These are phyloP conservation scores for Ganaspis sp. DNA, from an alignment of 1,140 invertebrate genomes.

Conservation along the genomic window DNA sequence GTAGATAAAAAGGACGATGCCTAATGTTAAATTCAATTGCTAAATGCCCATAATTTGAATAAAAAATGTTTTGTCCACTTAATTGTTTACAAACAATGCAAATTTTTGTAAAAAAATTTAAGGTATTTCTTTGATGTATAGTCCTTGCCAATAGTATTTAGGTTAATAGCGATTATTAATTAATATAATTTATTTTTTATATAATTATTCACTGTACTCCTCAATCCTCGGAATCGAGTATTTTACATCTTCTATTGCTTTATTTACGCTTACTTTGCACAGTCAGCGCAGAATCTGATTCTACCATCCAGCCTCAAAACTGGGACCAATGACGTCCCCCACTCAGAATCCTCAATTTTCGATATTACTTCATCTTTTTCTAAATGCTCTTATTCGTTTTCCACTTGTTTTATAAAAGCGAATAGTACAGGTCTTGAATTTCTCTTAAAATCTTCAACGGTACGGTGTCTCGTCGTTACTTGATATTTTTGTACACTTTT, in stretches of 20 bases:
- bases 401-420: conserved; percentile 65
- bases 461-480: conserved; percentile 19
- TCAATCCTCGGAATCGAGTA: conserved; percentile 14
- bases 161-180: too few relatives aligned
- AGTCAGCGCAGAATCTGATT: conserved; percentile 49
- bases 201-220: too few relatives aligned
- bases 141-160: too few relatives aligned
- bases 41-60: too few relatives aligned
- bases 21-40: too few relatives aligned
- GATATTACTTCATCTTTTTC: conserved; percentile 43
- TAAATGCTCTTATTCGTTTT: conserved; percentile 63
- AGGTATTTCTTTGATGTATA: too few relatives aligned
- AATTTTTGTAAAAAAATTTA: too few relatives aligned
- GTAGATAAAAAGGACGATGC: too few relatives aligned
- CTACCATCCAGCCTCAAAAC: conserved; percentile 46
- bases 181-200: too few relatives aligned
- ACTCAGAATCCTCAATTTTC: conserved; percentile 42
- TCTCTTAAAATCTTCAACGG: conserved; percentile 32
- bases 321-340: conserved; percentile 56
- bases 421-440: conserved; percentile 62
- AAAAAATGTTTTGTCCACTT: too few relatives aligned
- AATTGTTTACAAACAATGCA: too few relatives aligned
- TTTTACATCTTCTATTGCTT: conserved; percentile 54
- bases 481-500: not conserved
- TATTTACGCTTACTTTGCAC: conserved; percentile 43